Base-by-base conservation (phyloP, 92 coral and sea anemone species). In the Diadumene lineata region DNA sequence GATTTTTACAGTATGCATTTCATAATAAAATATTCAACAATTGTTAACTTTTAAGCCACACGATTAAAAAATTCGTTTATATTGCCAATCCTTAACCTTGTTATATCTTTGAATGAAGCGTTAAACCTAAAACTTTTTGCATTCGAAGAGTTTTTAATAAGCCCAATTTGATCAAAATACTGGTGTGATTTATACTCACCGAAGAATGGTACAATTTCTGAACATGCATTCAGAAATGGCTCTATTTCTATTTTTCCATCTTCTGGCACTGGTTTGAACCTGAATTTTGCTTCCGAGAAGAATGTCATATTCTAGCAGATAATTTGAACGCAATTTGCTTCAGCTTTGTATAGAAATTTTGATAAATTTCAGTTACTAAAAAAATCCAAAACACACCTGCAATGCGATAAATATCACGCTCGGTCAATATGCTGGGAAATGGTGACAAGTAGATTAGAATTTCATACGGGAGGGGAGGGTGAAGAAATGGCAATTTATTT, bases 151-250 rank as follows among this genome's bases (percentile, higher is more conserved):
- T 38, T 38, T 4, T 13, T 4, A 4, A 4, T 6, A 38, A 38
- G 6, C 13, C 13, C 48, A 38, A 13, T 13, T 38, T 4, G 6
- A 38, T 38, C 6, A 4, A 38, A 38, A 4, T 38, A 38, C 7
- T 38, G 6, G 13, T 4, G 13, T 38, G 7, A 38, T 13, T 4
- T 38, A 38, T 38, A 75, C 96, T 43, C 69, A 96, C 99, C 99
- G 55, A 96, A 96, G 90, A 96, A 96, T 17, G 99, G 99, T 8
- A 96, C 99, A 22, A 96, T 85, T 82, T 92, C 91, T 62, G 79
- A 64, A 55, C 96, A 88, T 23, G 97, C 97, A 57, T 92, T 94
- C 64, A 96, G 87, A 78, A 96, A 96, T 55, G 97, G 76, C 26
- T 69, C 76, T 6, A 94, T 96, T 50, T 92, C 97, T 15, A 96